Conservation (phyloP, 53 echinoderm and acorn worm species). For the Henricia sp. region DNA sequence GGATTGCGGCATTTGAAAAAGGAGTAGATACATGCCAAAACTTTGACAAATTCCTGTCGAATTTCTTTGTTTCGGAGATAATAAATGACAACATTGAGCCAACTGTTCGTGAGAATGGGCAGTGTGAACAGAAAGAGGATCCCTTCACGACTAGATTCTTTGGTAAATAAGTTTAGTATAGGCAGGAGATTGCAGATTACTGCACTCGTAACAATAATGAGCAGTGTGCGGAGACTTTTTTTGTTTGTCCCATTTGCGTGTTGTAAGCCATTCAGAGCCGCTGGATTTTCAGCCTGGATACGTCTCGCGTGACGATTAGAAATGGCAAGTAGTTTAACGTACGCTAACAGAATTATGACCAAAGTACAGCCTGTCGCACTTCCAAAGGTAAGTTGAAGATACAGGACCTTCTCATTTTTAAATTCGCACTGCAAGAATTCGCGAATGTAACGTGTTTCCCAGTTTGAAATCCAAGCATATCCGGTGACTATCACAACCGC, state of each 20-base stretch:
- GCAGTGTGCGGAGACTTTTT: slow-evolving; percentile 12
- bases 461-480: not conserved
- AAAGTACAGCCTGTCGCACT: not conserved
- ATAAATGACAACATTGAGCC: slow-evolving; percentile 27
- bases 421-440: not conserved
- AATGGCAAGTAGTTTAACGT: slow-evolving; percentile 1
- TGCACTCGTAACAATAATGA: not conserved
- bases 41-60: not conserved
- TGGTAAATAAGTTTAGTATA: not conserved
- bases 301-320: slow-evolving; percentile 22
- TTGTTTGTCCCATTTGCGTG: not conserved
- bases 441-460: not conserved
- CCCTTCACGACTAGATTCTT: slow-evolving; percentile 5
- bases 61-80: slow-evolving; percentile 29
- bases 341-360: slow-evolving; percentile 8
- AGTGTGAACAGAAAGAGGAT: not conserved
- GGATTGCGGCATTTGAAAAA: not conserved
- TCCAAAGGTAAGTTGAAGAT: not conserved
- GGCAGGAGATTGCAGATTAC: slow-evolving; percentile 5
- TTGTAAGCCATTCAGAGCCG: not conserved
- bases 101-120: slow-evolving; percentile 15
- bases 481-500: not conserved
- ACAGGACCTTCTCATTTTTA: too few species aligned
- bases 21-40: not conserved
- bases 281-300: slow-evolving; percentile 6